Evolutionary conservation across 1,140 invertebrate genomes (phyloP).

Genomic region (Adelges cooleyi): DNA sequence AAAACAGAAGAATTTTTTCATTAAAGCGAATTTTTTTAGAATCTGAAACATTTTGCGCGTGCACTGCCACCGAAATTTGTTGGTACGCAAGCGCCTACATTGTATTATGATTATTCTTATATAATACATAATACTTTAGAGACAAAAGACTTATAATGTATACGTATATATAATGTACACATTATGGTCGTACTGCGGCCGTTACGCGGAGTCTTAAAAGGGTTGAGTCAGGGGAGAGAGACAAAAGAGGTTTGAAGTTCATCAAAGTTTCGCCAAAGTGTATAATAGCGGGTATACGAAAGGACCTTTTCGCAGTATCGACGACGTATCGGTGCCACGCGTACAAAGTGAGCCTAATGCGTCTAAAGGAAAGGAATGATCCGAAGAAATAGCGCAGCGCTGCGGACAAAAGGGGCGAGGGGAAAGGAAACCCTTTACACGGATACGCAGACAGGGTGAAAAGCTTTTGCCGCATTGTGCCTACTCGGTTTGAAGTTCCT

Average conservation of each 20-base stretch:
- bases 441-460: slow-evolving; percentile 21
- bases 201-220: slow-evolving; percentile 10
- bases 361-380: slow-evolving; percentile 4
- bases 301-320: slow-evolving; percentile 16
- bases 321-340: slow-evolving; percentile 4
- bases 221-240: slow-evolving; percentile 9
- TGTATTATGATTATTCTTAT: too few species aligned
- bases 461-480: slow-evolving; percentile 9
- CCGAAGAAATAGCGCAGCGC: too few species aligned
- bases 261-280: slow-evolving; percentile 9
- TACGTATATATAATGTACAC: too few species aligned
- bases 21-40: too few species aligned
- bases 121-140: too few species aligned
- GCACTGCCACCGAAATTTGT: too few species aligned
- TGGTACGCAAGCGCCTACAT: too few species aligned
- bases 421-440: slow-evolving; percentile 25
- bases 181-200: too few species aligned
- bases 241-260: slow-evolving; percentile 24
- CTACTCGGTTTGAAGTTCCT: slow-evolving; percentile 9
- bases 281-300: not conserved
- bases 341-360: slow-evolving; percentile 27
- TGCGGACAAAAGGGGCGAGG: not conserved
- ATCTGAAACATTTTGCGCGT: too few species aligned
- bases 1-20: too few species aligned
- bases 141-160: slow-evolving; percentile 15